A percentile compares a stretch with the other conserved stretches of the same genome.
These are phyloP conservation scores for Oncorhynchus kisutch DNA, from an alignment of 2,113 vertebrate species.

Conservation along the genomic window DNA sequence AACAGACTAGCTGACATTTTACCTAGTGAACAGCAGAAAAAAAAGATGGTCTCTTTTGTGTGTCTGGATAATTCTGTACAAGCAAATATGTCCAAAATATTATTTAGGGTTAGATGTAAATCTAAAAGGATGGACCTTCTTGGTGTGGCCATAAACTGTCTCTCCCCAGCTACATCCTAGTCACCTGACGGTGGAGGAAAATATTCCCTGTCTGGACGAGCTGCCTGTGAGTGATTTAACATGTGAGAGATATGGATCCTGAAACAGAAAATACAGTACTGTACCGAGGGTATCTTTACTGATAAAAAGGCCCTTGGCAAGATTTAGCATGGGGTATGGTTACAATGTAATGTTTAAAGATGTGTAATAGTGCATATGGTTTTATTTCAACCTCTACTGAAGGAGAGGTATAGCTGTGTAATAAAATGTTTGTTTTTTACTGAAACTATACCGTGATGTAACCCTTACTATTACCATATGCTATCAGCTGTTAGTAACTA, in stretches of 20 bases:
- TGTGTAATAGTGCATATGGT: constrained; percentile 29
- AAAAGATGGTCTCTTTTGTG: constrained; percentile 32
- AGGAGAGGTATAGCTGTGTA: constrained; percentile 1
- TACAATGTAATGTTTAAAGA: constrained; percentile 23
- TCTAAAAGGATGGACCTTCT: background rate
- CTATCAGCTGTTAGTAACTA: constrained; percentile 32
- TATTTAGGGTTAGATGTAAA: background rate
- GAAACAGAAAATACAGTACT: constrained; percentile 44
- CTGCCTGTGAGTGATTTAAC: constrained; percentile 25
- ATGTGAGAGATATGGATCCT: constrained; percentile 43
- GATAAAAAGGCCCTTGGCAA: constrained; percentile 46
- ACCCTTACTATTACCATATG: background rate
- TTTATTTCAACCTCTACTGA: constrained; percentile 18
- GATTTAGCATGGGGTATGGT: constrained; percentile 37
- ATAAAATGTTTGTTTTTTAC: background rate
- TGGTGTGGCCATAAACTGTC: constrained; percentile 25
- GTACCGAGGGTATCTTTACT: constrained; percentile 32
- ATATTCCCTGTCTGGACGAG: constrained; percentile 35
- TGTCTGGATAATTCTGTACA: background rate
- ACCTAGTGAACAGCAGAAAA: constrained; percentile 38
- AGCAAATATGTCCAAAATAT: background rate
- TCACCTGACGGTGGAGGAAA: constrained; percentile 29
- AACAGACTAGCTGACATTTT: constrained; percentile 64
- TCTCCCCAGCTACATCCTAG: constrained; percentile 8
- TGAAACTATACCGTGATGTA: background rate